Evolutionary conservation across 92 coral and sea anemone species (phyloP).

Genomic region (Paramuricea clavata): DNA sequence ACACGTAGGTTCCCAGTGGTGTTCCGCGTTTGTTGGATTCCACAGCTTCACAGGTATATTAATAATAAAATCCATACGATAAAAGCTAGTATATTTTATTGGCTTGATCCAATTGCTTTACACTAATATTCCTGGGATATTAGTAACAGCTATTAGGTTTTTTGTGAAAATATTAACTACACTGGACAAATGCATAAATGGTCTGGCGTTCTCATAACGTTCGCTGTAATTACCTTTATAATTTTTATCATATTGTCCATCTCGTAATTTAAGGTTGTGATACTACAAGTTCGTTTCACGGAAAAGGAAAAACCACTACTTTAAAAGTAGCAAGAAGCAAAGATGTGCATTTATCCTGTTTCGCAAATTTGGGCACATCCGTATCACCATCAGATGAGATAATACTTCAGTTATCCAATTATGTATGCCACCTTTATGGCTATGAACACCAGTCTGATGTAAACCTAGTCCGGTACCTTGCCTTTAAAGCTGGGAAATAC

Average conservation of each 20-base stretch:
- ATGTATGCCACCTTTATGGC: constrained; percentile 50
- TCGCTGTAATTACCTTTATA: no score
- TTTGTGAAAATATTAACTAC: no score
- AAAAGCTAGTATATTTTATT: no score
- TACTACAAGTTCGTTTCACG: constrained; percentile 42
- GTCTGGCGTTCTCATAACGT: no score
- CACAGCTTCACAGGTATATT: no score
- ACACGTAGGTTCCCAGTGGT: no score
- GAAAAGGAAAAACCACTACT: constrained; percentile 35
- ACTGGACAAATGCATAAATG: no score
- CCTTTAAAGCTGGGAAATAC: constrained; percentile 44
- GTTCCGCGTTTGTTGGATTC: no score
- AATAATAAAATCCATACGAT: no score
- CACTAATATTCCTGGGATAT: no score
- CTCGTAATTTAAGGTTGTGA: constrained; percentile 50
- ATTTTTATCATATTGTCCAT: not conserved
- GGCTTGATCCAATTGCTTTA: no score
- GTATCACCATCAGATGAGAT: constrained; percentile 7
- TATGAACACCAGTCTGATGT: constrained; percentile 43
- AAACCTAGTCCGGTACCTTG: constrained; percentile 47
- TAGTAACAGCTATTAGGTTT: no score
- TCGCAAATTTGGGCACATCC: constrained; percentile 12
- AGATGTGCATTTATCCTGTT: constrained; percentile 1
- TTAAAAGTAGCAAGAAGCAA: constrained; percentile 16
- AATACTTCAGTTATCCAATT: constrained; percentile 37